These are phyloP conservation scores for Limnothrissa miodon DNA, from an alignment of 2,113 vertebrate genomes.

Conservation along the genomic window DNA sequence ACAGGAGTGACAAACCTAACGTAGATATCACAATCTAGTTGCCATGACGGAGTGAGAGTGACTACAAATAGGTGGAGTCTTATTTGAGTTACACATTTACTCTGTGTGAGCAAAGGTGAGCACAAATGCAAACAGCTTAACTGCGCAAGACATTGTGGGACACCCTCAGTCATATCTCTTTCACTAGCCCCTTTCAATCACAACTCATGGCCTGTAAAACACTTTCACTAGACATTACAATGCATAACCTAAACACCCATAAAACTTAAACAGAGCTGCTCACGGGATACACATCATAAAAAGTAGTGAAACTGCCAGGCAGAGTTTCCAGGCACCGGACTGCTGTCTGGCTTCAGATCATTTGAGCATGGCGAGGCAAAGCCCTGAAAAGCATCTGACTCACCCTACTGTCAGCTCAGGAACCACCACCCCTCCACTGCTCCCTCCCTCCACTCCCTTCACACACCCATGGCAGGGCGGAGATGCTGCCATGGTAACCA, in stretches of 20 bases:
- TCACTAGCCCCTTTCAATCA: not conserved
- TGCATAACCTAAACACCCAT: not conserved
- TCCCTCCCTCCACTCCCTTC: not conserved
- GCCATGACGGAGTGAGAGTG: not conserved
- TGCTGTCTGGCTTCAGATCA: slow-evolving; percentile 3
- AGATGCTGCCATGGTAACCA: slow-evolving; percentile 59
- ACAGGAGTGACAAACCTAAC: not conserved
- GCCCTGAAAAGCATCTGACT: slow-evolving; percentile 59
- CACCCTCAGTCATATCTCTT: not conserved
- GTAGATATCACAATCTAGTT: not conserved
- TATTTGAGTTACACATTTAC: not conserved
- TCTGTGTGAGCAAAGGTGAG: not conserved
- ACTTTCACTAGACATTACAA: not conserved
- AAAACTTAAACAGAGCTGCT: not conserved
- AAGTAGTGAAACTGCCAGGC: not conserved
- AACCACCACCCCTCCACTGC: not conserved
- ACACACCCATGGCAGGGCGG: slow-evolving; percentile 45
- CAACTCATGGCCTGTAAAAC: not conserved
- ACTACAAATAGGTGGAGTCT: not conserved
- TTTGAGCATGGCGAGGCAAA: slow-evolving; percentile 10
- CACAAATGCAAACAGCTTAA: not conserved
- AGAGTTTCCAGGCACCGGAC: slow-evolving; percentile 9
- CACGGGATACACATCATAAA: not conserved
- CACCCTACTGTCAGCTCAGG: slow-evolving; percentile 47
- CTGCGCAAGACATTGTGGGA: not conserved